Conservation (phyloP, 2,888 invertebrate genomes). For the Operophtera brumata region DNA sequence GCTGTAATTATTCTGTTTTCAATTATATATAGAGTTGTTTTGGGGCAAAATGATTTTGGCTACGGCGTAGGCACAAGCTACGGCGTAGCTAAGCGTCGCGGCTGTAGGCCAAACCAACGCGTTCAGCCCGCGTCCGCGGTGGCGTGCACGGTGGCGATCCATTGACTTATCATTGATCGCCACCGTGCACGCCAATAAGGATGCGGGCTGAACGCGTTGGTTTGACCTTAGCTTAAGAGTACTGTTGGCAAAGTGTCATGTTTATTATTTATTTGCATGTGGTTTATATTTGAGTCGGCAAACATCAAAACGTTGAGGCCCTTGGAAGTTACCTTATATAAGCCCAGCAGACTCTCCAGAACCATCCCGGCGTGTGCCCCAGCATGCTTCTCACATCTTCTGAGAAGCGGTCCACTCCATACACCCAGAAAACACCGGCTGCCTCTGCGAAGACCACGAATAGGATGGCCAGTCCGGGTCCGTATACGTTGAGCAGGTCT, state of each 20-base stretch:
- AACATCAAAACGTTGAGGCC: no score
- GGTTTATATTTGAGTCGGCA: no score
- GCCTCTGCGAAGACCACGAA: conserved; percentile 96
- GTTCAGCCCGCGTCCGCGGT: no score
- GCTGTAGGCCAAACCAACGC: no score
- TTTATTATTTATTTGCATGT: no score
- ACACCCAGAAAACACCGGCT: conserved; percentile 94
- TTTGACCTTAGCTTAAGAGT: no score
- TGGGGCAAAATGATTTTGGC: not conserved
- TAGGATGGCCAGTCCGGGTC: conserved; percentile 91
- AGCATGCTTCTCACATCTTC: conserved; percentile 91
- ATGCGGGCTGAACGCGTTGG: no score
- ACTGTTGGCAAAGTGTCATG: no score
- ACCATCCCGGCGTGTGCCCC: conserved; percentile 87
- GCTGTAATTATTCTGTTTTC: not conserved
- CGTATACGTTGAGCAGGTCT: conserved; percentile 92
- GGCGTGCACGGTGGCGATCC: no score
- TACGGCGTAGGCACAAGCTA: not conserved
- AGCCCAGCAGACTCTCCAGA: conserved; percentile 93
- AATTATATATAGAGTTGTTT: no score
- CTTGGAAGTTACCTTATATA: conserved; percentile 88
- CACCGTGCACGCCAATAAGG: no score
- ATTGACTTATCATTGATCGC: no score
- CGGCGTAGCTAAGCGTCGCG: not conserved
- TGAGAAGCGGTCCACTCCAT: conserved; percentile 90